A percentile compares a stretch with the other conserved stretches of the same genome.
phyloP scores from a whole-genome alignment of 2,797 vertebrate species.

The Scyliorhinus canicula region DNA sequence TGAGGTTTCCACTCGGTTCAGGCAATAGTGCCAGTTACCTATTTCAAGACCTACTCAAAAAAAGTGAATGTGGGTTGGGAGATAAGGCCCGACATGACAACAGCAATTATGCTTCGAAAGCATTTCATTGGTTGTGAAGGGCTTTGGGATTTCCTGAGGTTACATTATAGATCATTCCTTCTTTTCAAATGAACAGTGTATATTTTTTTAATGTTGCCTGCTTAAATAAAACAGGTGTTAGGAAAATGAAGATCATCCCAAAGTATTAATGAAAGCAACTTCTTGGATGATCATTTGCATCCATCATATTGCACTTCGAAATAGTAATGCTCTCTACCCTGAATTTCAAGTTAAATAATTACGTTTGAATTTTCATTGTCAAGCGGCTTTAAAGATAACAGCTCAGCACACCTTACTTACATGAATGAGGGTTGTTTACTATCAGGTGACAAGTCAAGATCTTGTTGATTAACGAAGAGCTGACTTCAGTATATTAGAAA shows the following conservation, averaged over 20 bases:
- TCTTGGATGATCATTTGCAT: neutral
- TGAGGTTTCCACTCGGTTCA: neutral
- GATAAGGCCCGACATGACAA: no score
- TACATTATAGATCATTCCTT: neutral
- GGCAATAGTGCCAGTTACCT: neutral
- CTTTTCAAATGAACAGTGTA: neutral
- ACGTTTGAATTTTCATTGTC: neutral
- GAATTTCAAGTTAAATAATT: neutral
- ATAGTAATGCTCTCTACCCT: neutral
- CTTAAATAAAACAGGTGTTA: no score
- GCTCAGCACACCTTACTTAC: neutral
- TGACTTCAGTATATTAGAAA: neutral
- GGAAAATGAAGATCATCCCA: neutral
- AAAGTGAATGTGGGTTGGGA: neutral
- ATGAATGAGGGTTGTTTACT: neutral
- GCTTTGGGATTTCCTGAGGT: neutral
- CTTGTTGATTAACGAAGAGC: neutral
- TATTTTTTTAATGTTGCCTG: no score
- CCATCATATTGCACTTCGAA: neutral
- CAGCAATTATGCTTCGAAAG: no score
- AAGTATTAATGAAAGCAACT: neutral
- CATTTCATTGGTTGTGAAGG: neutral
- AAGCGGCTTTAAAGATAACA: neutral
- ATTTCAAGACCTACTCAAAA: neutral
- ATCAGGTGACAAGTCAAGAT: neutral